phyloP scores from a whole-genome alignment of 1,140 invertebrate species.

The Cherax quadricarinatus region DNA sequence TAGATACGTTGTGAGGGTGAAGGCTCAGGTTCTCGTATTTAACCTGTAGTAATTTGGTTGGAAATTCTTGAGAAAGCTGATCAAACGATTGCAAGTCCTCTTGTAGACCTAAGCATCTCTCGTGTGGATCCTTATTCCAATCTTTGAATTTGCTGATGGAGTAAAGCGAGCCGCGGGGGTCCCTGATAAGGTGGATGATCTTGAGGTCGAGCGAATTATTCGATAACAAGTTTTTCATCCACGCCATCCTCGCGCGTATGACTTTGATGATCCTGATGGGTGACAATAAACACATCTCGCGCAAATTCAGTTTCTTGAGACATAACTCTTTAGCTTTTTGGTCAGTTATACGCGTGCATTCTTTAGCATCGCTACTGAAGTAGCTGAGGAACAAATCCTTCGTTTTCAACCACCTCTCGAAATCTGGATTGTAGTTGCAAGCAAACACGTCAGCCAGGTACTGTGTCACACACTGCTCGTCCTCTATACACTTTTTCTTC shows the following conservation, averaged over 20 bases:
- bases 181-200: slow-evolving; percentile 43
- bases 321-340: background rate
- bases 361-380: slow-evolving; percentile 8
- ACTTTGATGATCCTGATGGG: slow-evolving; percentile 35
- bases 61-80: background rate
- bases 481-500: background rate
- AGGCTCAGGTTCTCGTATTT: slow-evolving; percentile 44
- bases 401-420: slow-evolving; percentile 33
- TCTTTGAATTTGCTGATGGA: slow-evolving; percentile 25
- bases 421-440: slow-evolving; percentile 1
- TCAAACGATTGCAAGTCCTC: slow-evolving; percentile 36
- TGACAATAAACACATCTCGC: background rate
- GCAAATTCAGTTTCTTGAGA: background rate
- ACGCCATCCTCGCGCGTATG: slow-evolving; percentile 22
- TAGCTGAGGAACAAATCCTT: slow-evolving; percentile 16
- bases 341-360: background rate
- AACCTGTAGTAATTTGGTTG: slow-evolving; percentile 22
- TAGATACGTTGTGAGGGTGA: background rate
- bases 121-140: slow-evolving; percentile 32
- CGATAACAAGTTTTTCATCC: background rate
- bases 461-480: background rate
- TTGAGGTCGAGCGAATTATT: slow-evolving; percentile 40
- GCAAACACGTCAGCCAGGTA: slow-evolving; percentile 31
- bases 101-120: slow-evolving; percentile 9
- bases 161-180: slow-evolving; percentile 37